Base-by-base conservation (phyloP, 2,113 vertebrate genomes). In the Salvelinus namaycush region DNA sequence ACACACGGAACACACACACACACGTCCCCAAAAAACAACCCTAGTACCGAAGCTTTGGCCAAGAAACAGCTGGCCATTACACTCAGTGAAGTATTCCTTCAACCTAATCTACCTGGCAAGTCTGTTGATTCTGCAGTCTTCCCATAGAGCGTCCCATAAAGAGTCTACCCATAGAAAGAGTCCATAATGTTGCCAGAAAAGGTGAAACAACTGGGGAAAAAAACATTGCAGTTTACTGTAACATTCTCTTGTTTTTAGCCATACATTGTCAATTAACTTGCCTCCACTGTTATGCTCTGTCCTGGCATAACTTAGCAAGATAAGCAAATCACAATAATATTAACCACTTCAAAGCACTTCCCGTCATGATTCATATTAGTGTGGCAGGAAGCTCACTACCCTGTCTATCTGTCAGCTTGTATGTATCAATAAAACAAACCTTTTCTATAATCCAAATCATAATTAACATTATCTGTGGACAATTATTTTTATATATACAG, bases 331-430 rank as follows among this genome's bases (percentile, higher is more conserved):
- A 12, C 48, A 20, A 51, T 44, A 39, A 70, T 71, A 60, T 49
- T n/a, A 27, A 24, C 60, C 12, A 39, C 24, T 22, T 26, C 64
- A 66, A 24, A 66, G 60, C n/a, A 64, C 26, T 13, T 13, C 31
- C 64, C 11, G 2, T 26, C 26, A 54, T 54, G 51, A 18, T 73
- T 67, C 54, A 31, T 14, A 34, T 79, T 34, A 26, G 7, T 57
- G 48, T 78, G 70, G 26, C n/a, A 73, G 29, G 68, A 68, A 77
- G 70, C 44, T 51, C 24, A 77, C 70, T 54, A 68, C 31, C 5
- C 31, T 34, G 31, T 34, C 31, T 60, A 20, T 75, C 31, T 64
- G 22, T 2, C 6, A 57, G 20, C 12, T 71, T 20, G 31, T 48
- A 13, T 16, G 54, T 65, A 48, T 7, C n/a, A 54, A 9, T 62